These are phyloP conservation scores for Archivesica marissinica DNA, from an alignment of 1,140 invertebrate genomes.

Conservation along the genomic window DNA sequence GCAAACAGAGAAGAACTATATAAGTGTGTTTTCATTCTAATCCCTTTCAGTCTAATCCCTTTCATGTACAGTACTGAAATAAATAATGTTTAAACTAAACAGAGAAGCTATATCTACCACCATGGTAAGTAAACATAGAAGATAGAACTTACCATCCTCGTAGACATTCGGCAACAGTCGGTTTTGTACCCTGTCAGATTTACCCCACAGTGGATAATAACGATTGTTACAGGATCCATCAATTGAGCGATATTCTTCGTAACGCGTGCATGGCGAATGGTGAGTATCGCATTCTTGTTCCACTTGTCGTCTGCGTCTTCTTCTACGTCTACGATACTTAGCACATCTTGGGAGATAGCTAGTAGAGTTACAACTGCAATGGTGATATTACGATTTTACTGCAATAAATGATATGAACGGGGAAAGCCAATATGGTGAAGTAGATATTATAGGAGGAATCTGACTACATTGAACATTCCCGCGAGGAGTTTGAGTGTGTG, in stretches of 20 bases:
- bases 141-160: constrained; percentile 26
- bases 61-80: too few species aligned
- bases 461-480: too few species aligned
- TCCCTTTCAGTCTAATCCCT: too few species aligned
- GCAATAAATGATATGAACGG: neutral
- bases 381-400: neutral
- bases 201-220: constrained; percentile 18
- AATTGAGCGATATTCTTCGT: neutral
- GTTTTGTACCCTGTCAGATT: constrained; percentile 1
- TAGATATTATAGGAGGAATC: too few species aligned
- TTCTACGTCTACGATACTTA: neutral
- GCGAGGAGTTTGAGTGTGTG: too few species aligned
- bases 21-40: too few species aligned
- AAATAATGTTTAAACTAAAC: too few species aligned
- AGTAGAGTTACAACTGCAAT: neutral
- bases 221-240: constrained; percentile 56
- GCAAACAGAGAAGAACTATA: too few species aligned
- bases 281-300: neutral
- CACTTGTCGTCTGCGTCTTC: neutral
- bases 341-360: neutral
- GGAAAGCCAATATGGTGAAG: neutral
- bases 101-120: too few species aligned
- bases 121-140: neutral
- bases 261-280: neutral
- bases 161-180: constrained; percentile 22